Evolutionary conservation across 2,113 vertebrate genomes (phyloP).

Genomic region (Pungitius pungitius): DNA sequence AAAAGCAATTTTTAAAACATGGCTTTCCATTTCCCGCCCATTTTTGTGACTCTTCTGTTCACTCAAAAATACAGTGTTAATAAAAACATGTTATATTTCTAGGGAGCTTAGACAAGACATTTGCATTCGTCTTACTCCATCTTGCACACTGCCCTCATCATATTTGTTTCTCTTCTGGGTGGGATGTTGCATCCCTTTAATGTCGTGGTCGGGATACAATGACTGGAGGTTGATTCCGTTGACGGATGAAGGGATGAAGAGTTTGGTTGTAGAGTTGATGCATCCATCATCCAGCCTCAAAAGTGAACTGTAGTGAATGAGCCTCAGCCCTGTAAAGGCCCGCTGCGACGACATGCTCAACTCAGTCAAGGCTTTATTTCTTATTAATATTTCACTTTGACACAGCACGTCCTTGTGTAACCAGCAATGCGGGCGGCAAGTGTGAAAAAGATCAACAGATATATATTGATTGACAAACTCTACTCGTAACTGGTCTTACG

Average conservation of each 20-base stretch:
- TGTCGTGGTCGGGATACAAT: background rate
- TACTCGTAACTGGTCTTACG: slow-evolving; percentile 19
- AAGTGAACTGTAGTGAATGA: background rate
- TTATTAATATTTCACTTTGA: background rate
- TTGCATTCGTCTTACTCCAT: background rate
- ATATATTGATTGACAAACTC: background rate
- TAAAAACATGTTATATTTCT: background rate
- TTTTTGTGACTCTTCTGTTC: background rate
- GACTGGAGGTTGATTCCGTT: background rate
- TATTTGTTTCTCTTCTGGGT: background rate
- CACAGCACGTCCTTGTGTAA: background rate
- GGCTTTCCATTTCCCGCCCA: background rate
- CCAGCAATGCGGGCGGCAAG: background rate
- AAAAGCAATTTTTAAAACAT: slow-evolving; percentile 16
- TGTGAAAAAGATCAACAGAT: background rate
- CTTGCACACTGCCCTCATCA: background rate
- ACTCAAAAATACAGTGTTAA: slow-evolving; percentile 5
- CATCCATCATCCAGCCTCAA: background rate
- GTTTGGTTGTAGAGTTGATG: background rate
- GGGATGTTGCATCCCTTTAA: background rate
- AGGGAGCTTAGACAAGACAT: slow-evolving; percentile 3
- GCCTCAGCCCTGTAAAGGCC: background rate
- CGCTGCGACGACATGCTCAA: background rate
- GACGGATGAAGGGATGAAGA: background rate
- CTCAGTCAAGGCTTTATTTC: background rate